A percentile compares a stretch with the other conserved stretches of the same genome.
Conservation (phyloP, 37 sponge, comb jelly and placozoan genomes). For the Haliclona indistincta region DNA sequence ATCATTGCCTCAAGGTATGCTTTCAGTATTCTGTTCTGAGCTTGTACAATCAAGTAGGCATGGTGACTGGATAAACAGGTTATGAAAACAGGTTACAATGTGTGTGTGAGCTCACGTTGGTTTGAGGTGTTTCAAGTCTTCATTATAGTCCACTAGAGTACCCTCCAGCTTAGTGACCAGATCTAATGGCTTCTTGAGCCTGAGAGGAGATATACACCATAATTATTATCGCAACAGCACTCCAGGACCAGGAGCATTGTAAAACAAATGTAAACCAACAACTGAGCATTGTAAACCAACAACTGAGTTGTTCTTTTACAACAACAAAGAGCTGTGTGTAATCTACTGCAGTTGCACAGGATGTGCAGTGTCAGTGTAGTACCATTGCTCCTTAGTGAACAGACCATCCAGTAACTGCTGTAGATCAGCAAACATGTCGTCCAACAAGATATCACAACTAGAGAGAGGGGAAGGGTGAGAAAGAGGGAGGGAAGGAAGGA, state of each 20-base stretch:
- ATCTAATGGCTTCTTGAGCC: conserved; percentile 25
- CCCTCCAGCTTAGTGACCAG: conserved; percentile 43
- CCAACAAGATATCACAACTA: conserved; percentile 63
- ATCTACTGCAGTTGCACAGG: no score
- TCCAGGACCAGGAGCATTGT: no score
- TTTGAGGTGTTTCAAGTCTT: conserved; percentile 57
- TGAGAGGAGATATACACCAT: conserved; percentile 8
- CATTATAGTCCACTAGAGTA: conserved; percentile 58
- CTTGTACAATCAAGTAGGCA: conserved; percentile 55
- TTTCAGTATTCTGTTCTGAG: conserved; percentile 59
- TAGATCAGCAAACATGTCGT: conserved; percentile 51
- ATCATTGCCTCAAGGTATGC: conserved; percentile 64
- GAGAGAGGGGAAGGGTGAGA: not conserved
- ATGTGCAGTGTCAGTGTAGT: no score
- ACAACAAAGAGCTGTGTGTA: no score
- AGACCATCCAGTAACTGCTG: conserved; percentile 37
- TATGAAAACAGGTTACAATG: not conserved
- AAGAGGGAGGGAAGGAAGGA: no score
- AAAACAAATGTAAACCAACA: no score
- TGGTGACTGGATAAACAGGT: conserved; percentile 40
- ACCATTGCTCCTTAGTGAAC: conserved; percentile 64
- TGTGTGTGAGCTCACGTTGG: conserved; percentile 38
- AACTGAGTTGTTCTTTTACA: no score
- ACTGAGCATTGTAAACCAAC: no score
- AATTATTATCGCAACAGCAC: no score